Conservation (phyloP, 2,888 invertebrate genomes). For the Rhagium mordax region DNA sequence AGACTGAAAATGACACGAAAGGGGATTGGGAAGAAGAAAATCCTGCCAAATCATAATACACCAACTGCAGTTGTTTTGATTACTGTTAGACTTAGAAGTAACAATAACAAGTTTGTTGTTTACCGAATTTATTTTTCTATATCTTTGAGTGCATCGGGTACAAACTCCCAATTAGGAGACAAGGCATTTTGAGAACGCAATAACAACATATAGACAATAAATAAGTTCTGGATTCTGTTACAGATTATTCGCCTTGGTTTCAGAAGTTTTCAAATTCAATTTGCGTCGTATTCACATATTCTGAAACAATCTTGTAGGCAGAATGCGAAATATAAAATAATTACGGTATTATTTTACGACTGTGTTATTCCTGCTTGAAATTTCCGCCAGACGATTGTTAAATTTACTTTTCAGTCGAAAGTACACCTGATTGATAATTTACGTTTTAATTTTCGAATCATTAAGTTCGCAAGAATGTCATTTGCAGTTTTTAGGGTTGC, state of each 20-base stretch:
- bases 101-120: too few species aligned
- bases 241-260: not conserved
- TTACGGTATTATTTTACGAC: not conserved
- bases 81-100: too few species aligned
- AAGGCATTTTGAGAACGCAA: not conserved
- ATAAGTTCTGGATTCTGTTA: not conserved
- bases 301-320: not conserved
- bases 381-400: not conserved
- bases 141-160: too few species aligned
- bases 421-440: conserved; percentile 43
- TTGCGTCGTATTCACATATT: not conserved
- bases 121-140: too few species aligned
- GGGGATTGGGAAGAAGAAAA: too few species aligned
- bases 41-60: too few species aligned
- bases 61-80: too few species aligned
- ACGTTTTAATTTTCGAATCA: conserved; percentile 51
- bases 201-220: not conserved
- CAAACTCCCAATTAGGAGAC: not conserved
- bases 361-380: not conserved
- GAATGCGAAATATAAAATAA: not conserved
- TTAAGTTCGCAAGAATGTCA: conserved; percentile 47
- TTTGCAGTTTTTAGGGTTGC: conserved; percentile 42
- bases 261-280: not conserved
- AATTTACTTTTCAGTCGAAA: not conserved
- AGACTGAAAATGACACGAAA: too few species aligned